Evolutionary conservation across 2,113 vertebrate genomes (phyloP).

Genomic region (Colossoma macropomum): DNA sequence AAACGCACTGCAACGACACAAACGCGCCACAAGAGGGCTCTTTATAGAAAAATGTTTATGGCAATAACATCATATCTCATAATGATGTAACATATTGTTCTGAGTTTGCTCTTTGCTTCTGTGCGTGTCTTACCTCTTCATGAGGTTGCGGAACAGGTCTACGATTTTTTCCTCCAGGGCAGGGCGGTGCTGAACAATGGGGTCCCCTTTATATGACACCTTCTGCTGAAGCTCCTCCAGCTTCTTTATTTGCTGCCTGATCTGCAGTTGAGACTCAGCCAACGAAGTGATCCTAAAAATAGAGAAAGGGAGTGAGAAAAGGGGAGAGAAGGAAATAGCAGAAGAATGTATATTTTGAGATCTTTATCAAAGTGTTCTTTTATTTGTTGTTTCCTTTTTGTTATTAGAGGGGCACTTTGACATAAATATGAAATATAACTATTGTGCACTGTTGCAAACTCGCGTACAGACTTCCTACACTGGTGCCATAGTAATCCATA

Average conservation of each 20-base stretch:
- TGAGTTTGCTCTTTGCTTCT: not conserved
- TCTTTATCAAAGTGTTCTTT: no score
- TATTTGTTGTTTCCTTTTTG: no score
- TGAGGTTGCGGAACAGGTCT: constrained; percentile 94
- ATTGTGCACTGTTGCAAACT: no score
- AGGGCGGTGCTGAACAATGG: constrained; percentile 95
- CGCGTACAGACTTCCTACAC: no score
- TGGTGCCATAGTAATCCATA: no score
- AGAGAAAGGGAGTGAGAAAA: constrained; percentile 9
- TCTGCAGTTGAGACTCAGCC: constrained; percentile 96
- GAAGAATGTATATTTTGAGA: not conserved
- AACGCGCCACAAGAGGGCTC: constrained; percentile 10
- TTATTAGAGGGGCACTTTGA: no score
- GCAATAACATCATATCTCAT: not conserved
- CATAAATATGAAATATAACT: no score
- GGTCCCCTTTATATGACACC: constrained; percentile 97
- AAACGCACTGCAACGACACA: constrained; percentile 82
- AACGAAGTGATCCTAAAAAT: constrained; percentile 91
- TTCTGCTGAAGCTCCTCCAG: constrained; percentile 97
- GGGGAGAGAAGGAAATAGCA: not conserved
- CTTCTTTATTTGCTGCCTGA: constrained; percentile 98
- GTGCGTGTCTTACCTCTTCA: constrained; percentile 86
- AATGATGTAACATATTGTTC: not conserved
- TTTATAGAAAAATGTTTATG: not conserved
- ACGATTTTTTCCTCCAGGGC: constrained; percentile 97